Base-by-base conservation (phyloP, 1,140 invertebrate genomes). In the Sycophaga agraensis region DNA sequence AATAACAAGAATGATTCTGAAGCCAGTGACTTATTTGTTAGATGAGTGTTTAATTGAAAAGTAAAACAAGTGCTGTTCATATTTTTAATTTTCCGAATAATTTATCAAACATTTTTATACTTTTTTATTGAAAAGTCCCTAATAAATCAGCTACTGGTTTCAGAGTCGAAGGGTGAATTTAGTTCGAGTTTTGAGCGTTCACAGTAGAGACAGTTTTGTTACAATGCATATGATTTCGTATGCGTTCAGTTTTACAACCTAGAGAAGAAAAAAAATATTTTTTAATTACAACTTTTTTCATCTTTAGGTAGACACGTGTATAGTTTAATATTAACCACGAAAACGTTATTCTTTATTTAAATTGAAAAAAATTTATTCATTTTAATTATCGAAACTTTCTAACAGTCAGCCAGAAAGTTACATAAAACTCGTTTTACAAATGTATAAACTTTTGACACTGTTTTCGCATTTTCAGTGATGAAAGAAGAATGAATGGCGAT, bases 401-500 rank as follows among this genome's bases (percentile, higher is more conserved):
- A 21, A 46, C 16, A 35, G 14, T 17, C 7, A 3, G 5, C n/a
- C n/a, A n/a, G n/a, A n/a, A n/a, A n/a, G n/a, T n/a, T n/a, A n/a
- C n/a, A n/a, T n/a, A 57, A 37, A 12, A 54, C 21, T 54, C 21
- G 42, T 53, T 60, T 53, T 46, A 34, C 16, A 43, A 53, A 35
- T 60, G 58, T 46, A 54, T 22, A 60, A 60, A 60, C 37, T 55
- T 60, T 61, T 61, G 34, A 55, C 48, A 31, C 58, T 53, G 49
- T 53, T 53, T 53, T 60, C 40, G 58, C 42, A 55, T 61, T 55
- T 54, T 61, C 17, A 45, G 26, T 46, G 40, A 46, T 53, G 42
- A 46, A 46, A 24, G 19, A 54, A 45, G 50, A 40, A 53, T 50
- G 35, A 61, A 22, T 50, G 67, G 65, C 64, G 59, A 68, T 68